Evolutionary conservation across 2,888 invertebrate species (phyloP), one percentile per base, ranked within the genome.

Genomic region (Hololepta plana): DNA sequence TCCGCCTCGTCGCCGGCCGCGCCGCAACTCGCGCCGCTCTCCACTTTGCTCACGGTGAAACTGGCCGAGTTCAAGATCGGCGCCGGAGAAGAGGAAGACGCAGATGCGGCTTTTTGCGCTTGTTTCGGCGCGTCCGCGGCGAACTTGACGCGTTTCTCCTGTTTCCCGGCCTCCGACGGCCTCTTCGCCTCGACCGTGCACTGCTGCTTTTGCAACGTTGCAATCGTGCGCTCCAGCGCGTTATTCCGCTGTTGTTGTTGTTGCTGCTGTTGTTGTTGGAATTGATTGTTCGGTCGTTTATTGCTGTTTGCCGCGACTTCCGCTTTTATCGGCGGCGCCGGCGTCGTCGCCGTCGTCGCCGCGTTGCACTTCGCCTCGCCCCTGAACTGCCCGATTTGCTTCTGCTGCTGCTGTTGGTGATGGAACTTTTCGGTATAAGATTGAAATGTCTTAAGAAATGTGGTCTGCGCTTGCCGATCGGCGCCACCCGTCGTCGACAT

Each of bases 21-120:
- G 31, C 54, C 55, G 2, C 41, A 42, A 2, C 49, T 50, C 21
- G 41, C 39, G 3, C 33, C 36, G n/a, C 33, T 26, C 32, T 53
- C 53, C 12, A 57, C 43, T 44, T 57, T 57, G 26, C 53, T 53
- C 1, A 57, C 57, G 0, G 57, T 57, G 32, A 56, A 55, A 13
- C 51, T 49, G 1, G 46, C 37, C 3, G 35, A 30, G 10, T 34
- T 35, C 6, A 35, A 25, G n/a, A n/a, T n/a, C n/a, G n/a, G n/a
- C n/a, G n/a, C 33, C 4, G 24, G 5, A 12, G 7, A 7, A n/a
- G 17, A 7, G n/a, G 17, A 7, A 17, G n/a, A 17, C 27, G 24
- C 7, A 25, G 23, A 12, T 32, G 30, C 16, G 29, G 29, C 2
- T 26, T 23, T 19, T 35, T 35, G 9, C 33, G 24, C 11, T 33